phyloP scores from a whole-genome alignment of 2,797 vertebrate species.

The Acanthurus leucopareius region DNA sequence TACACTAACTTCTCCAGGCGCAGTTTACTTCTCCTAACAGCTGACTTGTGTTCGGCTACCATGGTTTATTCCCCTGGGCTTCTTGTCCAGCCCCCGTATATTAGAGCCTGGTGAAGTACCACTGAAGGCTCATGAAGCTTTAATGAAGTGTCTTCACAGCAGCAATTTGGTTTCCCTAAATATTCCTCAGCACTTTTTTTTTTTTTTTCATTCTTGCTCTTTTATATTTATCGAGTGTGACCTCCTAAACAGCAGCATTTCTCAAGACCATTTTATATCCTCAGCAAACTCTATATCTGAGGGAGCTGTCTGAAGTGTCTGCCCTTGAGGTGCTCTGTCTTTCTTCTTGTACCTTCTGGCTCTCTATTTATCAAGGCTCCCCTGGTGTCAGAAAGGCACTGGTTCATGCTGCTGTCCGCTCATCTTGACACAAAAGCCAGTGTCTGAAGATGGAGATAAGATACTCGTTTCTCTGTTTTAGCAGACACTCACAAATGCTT shows the following conservation, averaged over 20 bases:
- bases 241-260: background rate
- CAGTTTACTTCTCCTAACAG: background rate
- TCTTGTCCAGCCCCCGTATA: too few relatives aligned
- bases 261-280: background rate
- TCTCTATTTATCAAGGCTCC: slow-evolving; percentile 15
- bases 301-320: slow-evolving; percentile 17
- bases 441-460: slow-evolving; percentile 60
- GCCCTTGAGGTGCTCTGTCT: background rate
- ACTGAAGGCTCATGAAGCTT: slow-evolving; percentile 25
- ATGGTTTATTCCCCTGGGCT: background rate
- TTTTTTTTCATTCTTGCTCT: background rate
- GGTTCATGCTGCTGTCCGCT: background rate
- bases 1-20: background rate
- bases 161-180: background rate
- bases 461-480: slow-evolving; percentile 10
- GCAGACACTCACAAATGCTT: background rate
- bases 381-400: background rate
- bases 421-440: slow-evolving; percentile 4
- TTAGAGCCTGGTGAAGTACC: slow-evolving; percentile 6
- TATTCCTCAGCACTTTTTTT: slow-evolving; percentile 13
- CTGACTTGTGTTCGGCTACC: background rate
- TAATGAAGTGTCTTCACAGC: slow-evolving; percentile 23
- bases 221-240: background rate
- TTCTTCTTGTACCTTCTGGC: background rate
- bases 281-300: slow-evolving; percentile 13